phyloP scores from a whole-genome alignment of 2,888 invertebrate genomes.

The Scaptomyza polygonia region DNA sequence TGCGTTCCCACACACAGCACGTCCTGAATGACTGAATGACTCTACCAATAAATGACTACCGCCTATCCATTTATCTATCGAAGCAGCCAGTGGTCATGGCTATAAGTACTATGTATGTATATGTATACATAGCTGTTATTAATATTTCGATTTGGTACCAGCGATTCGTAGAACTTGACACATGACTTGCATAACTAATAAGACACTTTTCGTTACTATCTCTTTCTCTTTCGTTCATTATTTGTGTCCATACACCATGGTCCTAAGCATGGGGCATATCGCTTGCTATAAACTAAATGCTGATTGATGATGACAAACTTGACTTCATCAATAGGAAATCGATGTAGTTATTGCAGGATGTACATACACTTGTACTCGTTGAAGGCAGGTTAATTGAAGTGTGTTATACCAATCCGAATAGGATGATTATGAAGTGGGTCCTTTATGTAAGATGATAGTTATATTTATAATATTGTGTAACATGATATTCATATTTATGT shows the following conservation, averaged over 20 bases:
- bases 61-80: conserved; percentile 25
- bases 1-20: conserved; percentile 68
- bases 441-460: conserved; percentile 27
- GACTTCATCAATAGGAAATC: conserved; percentile 58
- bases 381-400: conserved; percentile 13
- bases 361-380: background rate
- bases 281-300: conserved; percentile 25
- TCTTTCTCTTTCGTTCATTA: background rate
- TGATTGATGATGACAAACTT: conserved; percentile 71
- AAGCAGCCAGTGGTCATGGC: conserved; percentile 30
- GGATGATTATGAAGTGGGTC: conserved; percentile 1
- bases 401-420: conserved; percentile 9
- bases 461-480: conserved; percentile 14
- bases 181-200: conserved; percentile 76
- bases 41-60: background rate
- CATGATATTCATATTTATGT: conserved; percentile 28
- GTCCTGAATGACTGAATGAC: conserved; percentile 44
- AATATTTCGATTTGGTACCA: conserved; percentile 78
- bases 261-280: conserved; percentile 31
- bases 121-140: conserved; percentile 64
- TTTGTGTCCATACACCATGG: conserved; percentile 39
- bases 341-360: conserved; percentile 22
- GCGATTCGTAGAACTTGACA: conserved; percentile 74
- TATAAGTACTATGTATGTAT: conserved; percentile 33
- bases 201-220: conserved; percentile 56